A percentile compares a stretch with the other conserved stretches of the same genome.
phyloP scores from a whole-genome alignment of 2,113 vertebrate species.

The Brachionichthys hirsutus region DNA sequence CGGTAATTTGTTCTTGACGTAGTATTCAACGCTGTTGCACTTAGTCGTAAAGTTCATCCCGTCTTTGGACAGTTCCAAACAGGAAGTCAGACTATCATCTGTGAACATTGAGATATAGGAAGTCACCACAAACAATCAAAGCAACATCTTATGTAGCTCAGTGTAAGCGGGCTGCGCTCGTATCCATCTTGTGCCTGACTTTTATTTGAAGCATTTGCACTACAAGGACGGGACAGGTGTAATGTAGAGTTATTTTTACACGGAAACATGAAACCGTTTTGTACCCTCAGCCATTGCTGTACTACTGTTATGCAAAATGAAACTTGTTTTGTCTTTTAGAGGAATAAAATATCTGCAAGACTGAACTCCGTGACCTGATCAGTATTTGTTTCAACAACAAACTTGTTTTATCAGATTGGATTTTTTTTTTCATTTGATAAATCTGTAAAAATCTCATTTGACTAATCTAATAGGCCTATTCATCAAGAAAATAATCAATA shows the following conservation, averaged over 20 bases:
- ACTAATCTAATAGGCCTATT: too few relatives aligned
- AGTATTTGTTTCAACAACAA: neutral
- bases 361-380: neutral
- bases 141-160: too few relatives aligned
- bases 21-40: constrained; percentile 54
- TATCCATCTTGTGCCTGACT: constrained; percentile 70
- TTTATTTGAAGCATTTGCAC: constrained; percentile 75
- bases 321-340: constrained; percentile 52
- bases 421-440: too few relatives aligned
- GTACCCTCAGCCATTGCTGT: constrained; percentile 64
- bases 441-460: too few relatives aligned
- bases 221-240: constrained; percentile 62
- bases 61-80: neutral
- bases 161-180: constrained; percentile 13
- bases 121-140: too few relatives aligned
- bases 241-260: constrained; percentile 72
- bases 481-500: too few relatives aligned
- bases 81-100: constrained; percentile 5
- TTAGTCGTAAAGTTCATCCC: constrained; percentile 15
- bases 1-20: constrained; percentile 38
- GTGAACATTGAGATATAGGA: too few relatives aligned
- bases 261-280: constrained; percentile 70
- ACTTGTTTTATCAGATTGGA: too few relatives aligned
- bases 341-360: constrained; percentile 61
- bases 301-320: constrained; percentile 74